phyloP scores from a whole-genome alignment of 2,797 vertebrate genomes.

The Falco berigora region DNA sequence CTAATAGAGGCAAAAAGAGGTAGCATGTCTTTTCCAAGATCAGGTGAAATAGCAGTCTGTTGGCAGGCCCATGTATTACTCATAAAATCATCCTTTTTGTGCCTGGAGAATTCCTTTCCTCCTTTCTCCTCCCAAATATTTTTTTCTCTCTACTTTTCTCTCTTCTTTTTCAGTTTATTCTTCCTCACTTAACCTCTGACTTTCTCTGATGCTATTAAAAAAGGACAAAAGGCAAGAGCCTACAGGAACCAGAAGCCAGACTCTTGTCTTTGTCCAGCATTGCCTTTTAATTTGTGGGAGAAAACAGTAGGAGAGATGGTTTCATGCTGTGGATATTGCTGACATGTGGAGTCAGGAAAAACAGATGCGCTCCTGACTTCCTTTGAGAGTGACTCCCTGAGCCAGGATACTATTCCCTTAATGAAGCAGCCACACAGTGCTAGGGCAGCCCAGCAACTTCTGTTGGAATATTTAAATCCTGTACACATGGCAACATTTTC shows the following conservation, averaged over 20 bases:
- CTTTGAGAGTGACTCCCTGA: background rate
- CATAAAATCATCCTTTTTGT: background rate
- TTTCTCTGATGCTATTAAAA: background rate
- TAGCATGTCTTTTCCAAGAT: background rate
- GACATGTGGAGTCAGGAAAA: background rate
- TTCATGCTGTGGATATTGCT: background rate
- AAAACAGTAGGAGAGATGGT: background rate
- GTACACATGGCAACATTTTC: background rate
- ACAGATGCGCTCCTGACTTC: background rate
- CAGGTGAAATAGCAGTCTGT: background rate
- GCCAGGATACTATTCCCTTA: background rate
- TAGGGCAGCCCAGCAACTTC: background rate
- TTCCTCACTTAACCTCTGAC: constrained; percentile 18
- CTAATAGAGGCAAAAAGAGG: background rate
- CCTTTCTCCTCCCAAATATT: background rate
- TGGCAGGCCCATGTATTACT: background rate
- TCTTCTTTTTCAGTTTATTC: background rate
- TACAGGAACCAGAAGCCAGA: background rate
- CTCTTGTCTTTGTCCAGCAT: background rate
- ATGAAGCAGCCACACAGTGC: background rate
- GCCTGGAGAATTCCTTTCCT: background rate
- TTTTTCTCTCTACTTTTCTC: background rate
- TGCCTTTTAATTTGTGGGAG: constrained; percentile 15
- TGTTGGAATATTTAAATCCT: background rate
- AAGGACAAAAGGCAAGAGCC: background rate